A percentile compares a stretch with the other conserved stretches of the same genome.
Evolutionary conservation across 2,888 invertebrate species (phyloP).

Genomic region (Orthosia gracilis): DNA sequence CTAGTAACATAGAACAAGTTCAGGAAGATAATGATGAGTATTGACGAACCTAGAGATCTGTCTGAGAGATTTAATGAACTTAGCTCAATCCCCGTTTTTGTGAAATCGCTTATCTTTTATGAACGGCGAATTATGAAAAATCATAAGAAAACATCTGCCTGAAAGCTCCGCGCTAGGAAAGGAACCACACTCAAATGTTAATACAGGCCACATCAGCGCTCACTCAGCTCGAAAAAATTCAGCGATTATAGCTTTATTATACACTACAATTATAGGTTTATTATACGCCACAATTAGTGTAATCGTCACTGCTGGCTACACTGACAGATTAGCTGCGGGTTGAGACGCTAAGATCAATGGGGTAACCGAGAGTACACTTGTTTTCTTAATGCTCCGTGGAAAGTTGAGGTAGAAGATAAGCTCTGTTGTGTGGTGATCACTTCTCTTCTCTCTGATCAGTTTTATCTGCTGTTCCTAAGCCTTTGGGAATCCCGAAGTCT

Average conservation of each 20-base stretch:
- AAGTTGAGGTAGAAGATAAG: not conserved
- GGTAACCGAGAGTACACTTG: not conserved
- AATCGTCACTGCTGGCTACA: conserved; percentile 67
- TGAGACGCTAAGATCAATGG: conserved; percentile 20
- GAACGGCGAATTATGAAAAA: too few relatives aligned
- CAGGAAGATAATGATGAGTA: too few relatives aligned
- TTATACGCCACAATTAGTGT: conserved; percentile 85
- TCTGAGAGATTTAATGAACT: too few relatives aligned
- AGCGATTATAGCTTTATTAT: conserved; percentile 85
- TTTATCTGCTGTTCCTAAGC: too few relatives aligned
- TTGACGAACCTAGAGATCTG: too few relatives aligned
- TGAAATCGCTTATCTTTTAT: too few relatives aligned
- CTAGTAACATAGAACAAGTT: too few relatives aligned
- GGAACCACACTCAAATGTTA: conserved; percentile 70
- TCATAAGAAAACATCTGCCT: too few relatives aligned
- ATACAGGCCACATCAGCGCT: conserved; percentile 80
- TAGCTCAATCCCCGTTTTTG: too few relatives aligned
- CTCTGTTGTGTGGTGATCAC: not conserved
- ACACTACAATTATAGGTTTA: conserved; percentile 80
- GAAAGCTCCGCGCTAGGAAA: conserved; percentile 7
- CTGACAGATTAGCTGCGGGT: conserved; percentile 58
- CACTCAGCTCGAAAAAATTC: conserved; percentile 80
- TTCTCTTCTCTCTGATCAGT: too few relatives aligned
- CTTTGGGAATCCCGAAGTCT: too few relatives aligned
- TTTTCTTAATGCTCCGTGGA: not conserved